Evolutionary conservation across 2,113 vertebrate genomes (phyloP).

Genomic region (Pyrgilauda ruficollis): DNA sequence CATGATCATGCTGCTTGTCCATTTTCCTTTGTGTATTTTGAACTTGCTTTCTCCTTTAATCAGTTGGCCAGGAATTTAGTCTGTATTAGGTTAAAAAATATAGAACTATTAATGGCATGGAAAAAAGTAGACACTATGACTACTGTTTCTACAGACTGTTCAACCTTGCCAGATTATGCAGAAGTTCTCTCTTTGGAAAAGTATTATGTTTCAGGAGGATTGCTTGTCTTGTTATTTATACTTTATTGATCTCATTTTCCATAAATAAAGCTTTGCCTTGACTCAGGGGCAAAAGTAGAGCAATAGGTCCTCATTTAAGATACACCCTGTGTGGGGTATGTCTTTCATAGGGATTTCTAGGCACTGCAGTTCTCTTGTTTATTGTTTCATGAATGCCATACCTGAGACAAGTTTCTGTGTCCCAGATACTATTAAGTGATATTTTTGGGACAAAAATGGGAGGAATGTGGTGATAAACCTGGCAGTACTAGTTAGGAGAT

Average conservation of each 20-base stretch:
- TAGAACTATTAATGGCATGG: not conserved
- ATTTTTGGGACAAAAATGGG: not conserved
- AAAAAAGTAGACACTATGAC: not conserved
- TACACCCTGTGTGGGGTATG: accelerated
- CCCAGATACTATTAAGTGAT: not conserved
- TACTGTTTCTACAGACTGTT: not conserved
- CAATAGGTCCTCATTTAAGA: not conserved
- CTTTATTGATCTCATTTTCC: not conserved
- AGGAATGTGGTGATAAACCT: not conserved
- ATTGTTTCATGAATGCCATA: not conserved
- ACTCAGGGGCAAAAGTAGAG: not conserved
- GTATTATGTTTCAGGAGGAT: not conserved
- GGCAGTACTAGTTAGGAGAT: not conserved
- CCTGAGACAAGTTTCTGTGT: not conserved
- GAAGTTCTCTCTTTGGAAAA: not conserved
- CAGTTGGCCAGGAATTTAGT: not conserved
- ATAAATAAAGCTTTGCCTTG: not conserved
- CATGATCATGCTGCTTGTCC: not conserved
- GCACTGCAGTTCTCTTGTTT: not conserved
- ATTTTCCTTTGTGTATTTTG: not conserved
- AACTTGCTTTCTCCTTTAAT: not conserved
- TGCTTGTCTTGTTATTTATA: not conserved
- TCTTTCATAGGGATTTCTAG: not conserved
- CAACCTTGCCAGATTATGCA: not conserved
- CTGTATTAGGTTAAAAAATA: not conserved